Percentiles rank a stretch among this genome's conserved stretches.
Conservation (phyloP, 2,797 vertebrate species). For the Micrastur ruficollis region DNA sequence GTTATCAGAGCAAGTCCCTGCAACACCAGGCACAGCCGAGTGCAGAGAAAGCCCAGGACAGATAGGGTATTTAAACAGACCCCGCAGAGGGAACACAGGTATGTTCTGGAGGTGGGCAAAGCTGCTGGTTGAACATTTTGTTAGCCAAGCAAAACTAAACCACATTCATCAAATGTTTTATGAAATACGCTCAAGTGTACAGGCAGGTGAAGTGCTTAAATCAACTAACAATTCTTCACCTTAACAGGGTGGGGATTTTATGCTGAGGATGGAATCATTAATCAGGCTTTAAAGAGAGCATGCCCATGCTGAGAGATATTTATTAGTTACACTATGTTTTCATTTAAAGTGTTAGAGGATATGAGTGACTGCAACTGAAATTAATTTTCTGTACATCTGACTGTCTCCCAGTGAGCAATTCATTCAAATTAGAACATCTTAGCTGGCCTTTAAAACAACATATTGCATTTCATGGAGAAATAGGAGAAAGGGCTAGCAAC, state of each 20-base stretch:
- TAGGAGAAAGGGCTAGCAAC: background rate
- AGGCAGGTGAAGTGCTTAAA: constrained; percentile 60
- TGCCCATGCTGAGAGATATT: background rate
- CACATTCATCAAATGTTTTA: background rate
- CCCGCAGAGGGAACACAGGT: background rate
- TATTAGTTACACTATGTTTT: constrained; percentile 49
- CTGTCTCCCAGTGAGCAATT: background rate
- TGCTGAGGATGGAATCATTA: constrained; percentile 37
- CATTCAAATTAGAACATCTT: constrained; percentile 9
- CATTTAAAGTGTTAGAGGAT: constrained; percentile 28
- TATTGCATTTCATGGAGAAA: background rate
- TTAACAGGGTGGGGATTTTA: constrained; percentile 45
- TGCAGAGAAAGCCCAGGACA: background rate
- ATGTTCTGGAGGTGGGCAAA: background rate
- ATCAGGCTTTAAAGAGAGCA: constrained; percentile 36
- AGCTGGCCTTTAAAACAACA: constrained; percentile 7
- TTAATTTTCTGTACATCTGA: constrained; percentile 36
- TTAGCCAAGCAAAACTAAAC: constrained; percentile 6
- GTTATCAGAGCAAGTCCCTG: fast-evolving
- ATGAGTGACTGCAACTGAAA: constrained; percentile 25
- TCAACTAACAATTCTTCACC: constrained; percentile 53
- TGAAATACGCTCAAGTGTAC: constrained; percentile 22
- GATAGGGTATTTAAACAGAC: background rate
- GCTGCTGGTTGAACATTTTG: background rate
- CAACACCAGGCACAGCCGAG: background rate